These are phyloP conservation scores for Hartigia nigra DNA, from an alignment of 2,888 invertebrate genomes.

Conservation along the genomic window DNA sequence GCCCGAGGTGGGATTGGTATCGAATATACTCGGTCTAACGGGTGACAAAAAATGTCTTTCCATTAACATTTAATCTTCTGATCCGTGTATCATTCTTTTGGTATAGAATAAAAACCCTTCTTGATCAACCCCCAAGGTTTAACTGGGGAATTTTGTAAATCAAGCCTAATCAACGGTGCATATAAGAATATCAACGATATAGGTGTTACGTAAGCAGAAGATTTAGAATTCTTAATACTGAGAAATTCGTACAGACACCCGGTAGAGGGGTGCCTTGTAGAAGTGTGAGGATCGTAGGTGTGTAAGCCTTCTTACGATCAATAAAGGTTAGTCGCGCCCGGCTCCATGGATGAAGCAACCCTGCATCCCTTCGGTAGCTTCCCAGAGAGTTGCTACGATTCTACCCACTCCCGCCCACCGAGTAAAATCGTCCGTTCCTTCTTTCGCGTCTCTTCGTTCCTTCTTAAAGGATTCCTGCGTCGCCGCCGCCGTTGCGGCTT, in stretches of 20 bases:
- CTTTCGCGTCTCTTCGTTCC: slow-evolving; percentile 20
- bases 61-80: background rate
- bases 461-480: slow-evolving; percentile 23
- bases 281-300: slow-evolving; percentile 55
- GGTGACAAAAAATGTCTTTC: background rate
- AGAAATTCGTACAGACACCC: background rate
- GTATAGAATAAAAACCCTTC: background rate
- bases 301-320: slow-evolving; percentile 60
- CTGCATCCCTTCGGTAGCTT: slow-evolving; percentile 1
- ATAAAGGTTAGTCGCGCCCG: slow-evolving; percentile 62
- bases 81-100: background rate
- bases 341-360: slow-evolving; percentile 53
- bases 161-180: background rate
- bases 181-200: background rate
- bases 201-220: background rate
- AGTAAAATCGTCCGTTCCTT: slow-evolving; percentile 20
- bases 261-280: slow-evolving; percentile 21
- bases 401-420: slow-evolving; percentile 43
- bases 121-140: background rate
- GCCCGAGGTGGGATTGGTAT: background rate
- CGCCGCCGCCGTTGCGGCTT: slow-evolving; percentile 6
- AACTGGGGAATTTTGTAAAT: background rate
- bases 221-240: background rate
- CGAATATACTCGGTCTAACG: background rate
- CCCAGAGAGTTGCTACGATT: background rate